phyloP scores from a whole-genome alignment of 1,140 invertebrate genomes.

The Formica selysi region DNA sequence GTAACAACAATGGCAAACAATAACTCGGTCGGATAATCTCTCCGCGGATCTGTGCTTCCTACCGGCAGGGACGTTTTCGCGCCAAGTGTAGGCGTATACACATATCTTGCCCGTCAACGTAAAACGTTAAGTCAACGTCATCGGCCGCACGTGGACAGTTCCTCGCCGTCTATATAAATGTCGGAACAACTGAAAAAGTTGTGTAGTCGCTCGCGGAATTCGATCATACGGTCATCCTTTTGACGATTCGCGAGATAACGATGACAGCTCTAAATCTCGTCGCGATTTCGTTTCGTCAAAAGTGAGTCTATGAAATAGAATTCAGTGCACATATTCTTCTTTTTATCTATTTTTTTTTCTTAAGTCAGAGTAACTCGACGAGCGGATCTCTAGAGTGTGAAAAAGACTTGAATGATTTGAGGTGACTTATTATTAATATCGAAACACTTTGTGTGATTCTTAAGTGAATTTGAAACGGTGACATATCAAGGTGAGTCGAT shows the following conservation, averaged over 20 bases:
- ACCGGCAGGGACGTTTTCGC: not conserved
- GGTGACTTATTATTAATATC: not conserved
- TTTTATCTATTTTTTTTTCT: too few relatives aligned
- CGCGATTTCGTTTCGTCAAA: not conserved
- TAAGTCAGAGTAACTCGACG: not conserved
- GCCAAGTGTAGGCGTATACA: constrained; percentile 1
- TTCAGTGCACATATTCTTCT: not conserved
- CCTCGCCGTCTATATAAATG: constrained; percentile 50
- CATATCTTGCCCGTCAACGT: not conserved
- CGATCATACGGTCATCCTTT: constrained; percentile 27
- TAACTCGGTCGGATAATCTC: constrained; percentile 18
- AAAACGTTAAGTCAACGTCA: constrained; percentile 42
- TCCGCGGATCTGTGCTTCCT: not conserved
- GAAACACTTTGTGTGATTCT: not conserved
- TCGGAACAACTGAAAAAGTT: constrained; percentile 55
- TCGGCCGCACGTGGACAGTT: constrained; percentile 43
- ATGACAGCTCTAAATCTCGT: not conserved
- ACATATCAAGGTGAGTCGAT: not conserved
- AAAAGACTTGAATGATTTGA: not conserved
- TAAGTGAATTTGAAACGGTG: constrained; percentile 13
- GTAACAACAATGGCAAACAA: constrained; percentile 35
- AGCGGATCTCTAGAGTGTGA: not conserved
- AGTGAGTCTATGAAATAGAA: not conserved
- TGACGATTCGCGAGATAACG: not conserved
- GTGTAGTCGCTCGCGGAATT: constrained; percentile 66